Conservation (phyloP, 2,113 vertebrate species). For the Sminthopsis crassicaudata region DNA sequence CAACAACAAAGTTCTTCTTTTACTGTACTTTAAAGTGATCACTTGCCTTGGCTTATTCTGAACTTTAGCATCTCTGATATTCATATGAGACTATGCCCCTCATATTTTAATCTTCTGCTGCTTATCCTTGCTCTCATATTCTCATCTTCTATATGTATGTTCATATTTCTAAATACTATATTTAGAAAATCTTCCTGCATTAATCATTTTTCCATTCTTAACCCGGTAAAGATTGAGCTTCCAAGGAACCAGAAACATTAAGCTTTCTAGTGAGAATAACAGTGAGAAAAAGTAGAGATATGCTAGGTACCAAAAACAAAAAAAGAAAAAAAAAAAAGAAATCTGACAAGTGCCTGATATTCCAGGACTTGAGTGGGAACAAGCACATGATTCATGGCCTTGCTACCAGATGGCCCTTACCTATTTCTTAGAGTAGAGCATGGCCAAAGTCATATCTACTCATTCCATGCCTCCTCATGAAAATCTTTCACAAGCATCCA, state of each 20-base stretch:
- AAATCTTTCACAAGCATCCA: background rate
- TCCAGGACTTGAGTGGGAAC: background rate
- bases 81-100: background rate
- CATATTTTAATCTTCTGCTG: background rate
- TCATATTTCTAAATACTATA: background rate
- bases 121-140: background rate
- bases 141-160: background rate
- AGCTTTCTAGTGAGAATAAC: background rate
- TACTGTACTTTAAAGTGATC: background rate
- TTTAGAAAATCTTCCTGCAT: background rate
- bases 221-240: background rate
- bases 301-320: slow-evolving; percentile 47
- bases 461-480: background rate
- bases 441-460: background rate
- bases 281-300: slow-evolving; percentile 23
- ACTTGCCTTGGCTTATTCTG: background rate
- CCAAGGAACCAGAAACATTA: background rate
- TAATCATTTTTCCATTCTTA: background rate
- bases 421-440: background rate
- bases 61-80: background rate
- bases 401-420: background rate
- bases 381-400: background rate
- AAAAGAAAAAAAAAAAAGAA: slow-evolving; percentile 78
- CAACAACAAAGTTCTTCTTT: background rate
- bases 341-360: slow-evolving; percentile 68